These are phyloP conservation scores for Diarsia brunnea DNA, from an alignment of 2,888 invertebrate species.

Conservation along the genomic window DNA sequence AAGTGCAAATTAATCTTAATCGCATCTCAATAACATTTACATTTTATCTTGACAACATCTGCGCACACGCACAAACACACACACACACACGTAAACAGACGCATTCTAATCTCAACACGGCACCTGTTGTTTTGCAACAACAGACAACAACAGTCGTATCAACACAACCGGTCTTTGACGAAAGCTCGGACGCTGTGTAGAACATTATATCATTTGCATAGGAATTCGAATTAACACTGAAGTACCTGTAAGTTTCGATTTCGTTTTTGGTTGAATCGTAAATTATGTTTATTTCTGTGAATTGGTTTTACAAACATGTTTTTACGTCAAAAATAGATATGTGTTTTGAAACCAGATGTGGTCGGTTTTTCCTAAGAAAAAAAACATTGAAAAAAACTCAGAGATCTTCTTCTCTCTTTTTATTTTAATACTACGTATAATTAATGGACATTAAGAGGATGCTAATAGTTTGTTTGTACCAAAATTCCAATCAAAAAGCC, in stretches of 20 bases:
- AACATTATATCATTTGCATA: constrained; percentile 62
- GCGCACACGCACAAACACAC: constrained; percentile 25
- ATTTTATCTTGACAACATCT: constrained; percentile 39
- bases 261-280: constrained; percentile 23
- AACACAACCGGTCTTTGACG: constrained; percentile 39
- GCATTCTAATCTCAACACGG: constrained; percentile 31
- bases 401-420: no score
- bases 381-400: no score
- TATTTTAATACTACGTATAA: no score
- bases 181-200: constrained; percentile 41
- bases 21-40: constrained; percentile 46
- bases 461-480: constrained; percentile 1
- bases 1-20: constrained; percentile 48
- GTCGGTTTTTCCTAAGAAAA: neutral
- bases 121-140: constrained; percentile 62
- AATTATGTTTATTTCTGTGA: neutral
- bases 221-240: constrained; percentile 39
- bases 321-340: neutral
- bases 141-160: constrained; percentile 35
- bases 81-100: constrained; percentile 13
- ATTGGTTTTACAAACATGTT: neutral
- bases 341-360: neutral
- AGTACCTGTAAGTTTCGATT: constrained; percentile 37
- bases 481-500: neutral
- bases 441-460: no score